These are phyloP conservation scores for Garrulus glandarius DNA, from an alignment of 2,797 vertebrate genomes.

Conservation along the genomic window DNA sequence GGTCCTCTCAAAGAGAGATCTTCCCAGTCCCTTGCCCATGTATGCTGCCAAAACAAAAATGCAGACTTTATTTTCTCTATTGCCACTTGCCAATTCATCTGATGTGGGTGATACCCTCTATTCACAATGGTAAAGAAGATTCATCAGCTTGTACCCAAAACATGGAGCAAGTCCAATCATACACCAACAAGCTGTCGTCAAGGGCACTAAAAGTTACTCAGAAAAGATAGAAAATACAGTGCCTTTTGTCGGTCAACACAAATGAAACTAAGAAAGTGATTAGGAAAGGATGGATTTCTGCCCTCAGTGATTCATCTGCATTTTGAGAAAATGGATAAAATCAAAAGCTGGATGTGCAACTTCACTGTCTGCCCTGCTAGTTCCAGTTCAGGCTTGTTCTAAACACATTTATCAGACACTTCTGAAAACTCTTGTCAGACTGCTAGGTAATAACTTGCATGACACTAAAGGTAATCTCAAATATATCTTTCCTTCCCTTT, in stretches of 20 bases:
- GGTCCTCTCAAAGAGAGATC: not conserved
- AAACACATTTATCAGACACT: conserved; percentile 59
- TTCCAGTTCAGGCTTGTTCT: conserved; percentile 63
- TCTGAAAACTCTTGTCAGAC: conserved; percentile 52
- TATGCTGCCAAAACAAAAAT: not conserved
- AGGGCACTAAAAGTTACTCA: not conserved
- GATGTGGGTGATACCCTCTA: not conserved
- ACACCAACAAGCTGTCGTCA: not conserved
- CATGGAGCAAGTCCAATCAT: not conserved
- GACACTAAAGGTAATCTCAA: conserved; percentile 57
- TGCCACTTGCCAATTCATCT: not conserved
- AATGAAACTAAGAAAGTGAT: not conserved
- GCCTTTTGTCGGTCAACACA: not conserved
- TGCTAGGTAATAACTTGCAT: conserved; percentile 60
- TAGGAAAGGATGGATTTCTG: conserved; percentile 8
- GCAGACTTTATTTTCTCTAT: not conserved
- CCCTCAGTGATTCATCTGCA: not conserved
- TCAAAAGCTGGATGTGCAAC: not conserved
- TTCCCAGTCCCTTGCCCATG: rapidly evolving
- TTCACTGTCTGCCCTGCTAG: not conserved
- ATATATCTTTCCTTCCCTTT: conserved; percentile 47
- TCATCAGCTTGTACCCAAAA: not conserved
- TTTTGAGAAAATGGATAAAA: not conserved
- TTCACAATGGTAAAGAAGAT: not conserved
- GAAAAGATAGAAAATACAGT: not conserved